Evolutionary conservation across 2,113 vertebrate species (phyloP).

Genomic region (Carassius carassius): DNA sequence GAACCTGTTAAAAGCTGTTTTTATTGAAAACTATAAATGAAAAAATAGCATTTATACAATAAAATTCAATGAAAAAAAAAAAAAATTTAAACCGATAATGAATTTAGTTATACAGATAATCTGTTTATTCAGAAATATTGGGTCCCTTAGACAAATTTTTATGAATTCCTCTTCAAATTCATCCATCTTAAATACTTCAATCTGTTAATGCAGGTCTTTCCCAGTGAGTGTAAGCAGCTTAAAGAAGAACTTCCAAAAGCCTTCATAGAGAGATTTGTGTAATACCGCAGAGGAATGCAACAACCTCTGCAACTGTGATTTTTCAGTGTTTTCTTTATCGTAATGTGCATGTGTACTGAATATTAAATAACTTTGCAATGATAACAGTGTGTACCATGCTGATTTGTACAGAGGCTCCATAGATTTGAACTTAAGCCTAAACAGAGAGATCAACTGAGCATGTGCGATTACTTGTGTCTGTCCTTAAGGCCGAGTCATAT

Average conservation of each 20-base stretch:
- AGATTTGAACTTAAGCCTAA: no score
- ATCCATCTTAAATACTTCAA: slow-evolving; percentile 49
- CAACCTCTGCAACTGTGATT: no score
- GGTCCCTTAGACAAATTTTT: not conserved
- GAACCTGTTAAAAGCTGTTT: not conserved
- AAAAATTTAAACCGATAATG: not conserved
- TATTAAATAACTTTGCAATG: no score
- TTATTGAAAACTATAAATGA: not conserved
- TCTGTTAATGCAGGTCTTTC: slow-evolving; percentile 52
- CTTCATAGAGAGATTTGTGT: no score
- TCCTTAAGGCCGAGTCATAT: no score
- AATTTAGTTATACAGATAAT: not conserved
- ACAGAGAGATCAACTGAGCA: no score
- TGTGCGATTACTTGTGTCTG: no score
- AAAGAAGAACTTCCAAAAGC: not conserved
- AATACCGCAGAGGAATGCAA: no score
- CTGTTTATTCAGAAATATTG: not conserved
- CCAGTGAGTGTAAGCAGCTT: slow-evolving; percentile 47
- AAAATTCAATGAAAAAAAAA: not conserved
- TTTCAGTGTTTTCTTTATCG: no score
- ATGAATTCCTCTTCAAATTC: slow-evolving; percentile 21
- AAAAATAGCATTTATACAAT: not conserved
- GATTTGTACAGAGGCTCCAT: no score
- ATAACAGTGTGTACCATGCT: no score
- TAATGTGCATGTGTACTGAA: no score